phyloP scores from a whole-genome alignment of 1,140 invertebrate species.

The Cotesia vestalis region DNA sequence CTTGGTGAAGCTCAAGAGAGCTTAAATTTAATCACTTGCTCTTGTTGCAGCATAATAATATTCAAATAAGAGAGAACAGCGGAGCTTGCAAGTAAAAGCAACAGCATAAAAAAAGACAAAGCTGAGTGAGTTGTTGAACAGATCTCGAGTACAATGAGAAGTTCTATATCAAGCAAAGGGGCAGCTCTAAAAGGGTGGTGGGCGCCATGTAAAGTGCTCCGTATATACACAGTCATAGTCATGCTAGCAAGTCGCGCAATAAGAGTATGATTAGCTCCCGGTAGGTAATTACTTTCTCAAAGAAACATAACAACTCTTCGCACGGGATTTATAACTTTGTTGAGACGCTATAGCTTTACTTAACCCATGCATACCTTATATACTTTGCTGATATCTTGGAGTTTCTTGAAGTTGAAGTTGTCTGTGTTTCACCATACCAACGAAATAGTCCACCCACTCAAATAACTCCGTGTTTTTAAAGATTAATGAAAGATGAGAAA shows the following conservation, averaged over 20 bases:
- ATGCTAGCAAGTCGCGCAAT: constrained; percentile 6
- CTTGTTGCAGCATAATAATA: background rate
- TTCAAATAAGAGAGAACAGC: no score
- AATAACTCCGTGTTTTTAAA: constrained; percentile 55
- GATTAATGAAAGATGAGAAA: constrained; percentile 62
- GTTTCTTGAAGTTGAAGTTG: background rate
- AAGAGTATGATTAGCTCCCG: constrained; percentile 23
- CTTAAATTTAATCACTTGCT: constrained; percentile 1
- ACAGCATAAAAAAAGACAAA: constrained; percentile 3
- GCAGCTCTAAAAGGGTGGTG: constrained; percentile 1
- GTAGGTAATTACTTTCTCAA: constrained; percentile 47
- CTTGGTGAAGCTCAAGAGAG: background rate
- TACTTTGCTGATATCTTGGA: background rate
- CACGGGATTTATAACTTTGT: constrained; percentile 6
- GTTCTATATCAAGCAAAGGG: background rate
- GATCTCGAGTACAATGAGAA: background rate
- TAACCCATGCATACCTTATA: constrained; percentile 1
- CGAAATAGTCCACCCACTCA: constrained; percentile 30
- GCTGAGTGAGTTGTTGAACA: background rate
- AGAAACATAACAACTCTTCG: constrained; percentile 35
- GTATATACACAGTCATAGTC: background rate
- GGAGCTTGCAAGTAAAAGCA: background rate
- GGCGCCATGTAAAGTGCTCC: background rate
- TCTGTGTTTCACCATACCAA: background rate
- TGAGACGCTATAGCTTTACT: background rate